Evolutionary conservation across 2,888 invertebrate species (phyloP).

Genomic region (Aspidiotus rigidus): DNA sequence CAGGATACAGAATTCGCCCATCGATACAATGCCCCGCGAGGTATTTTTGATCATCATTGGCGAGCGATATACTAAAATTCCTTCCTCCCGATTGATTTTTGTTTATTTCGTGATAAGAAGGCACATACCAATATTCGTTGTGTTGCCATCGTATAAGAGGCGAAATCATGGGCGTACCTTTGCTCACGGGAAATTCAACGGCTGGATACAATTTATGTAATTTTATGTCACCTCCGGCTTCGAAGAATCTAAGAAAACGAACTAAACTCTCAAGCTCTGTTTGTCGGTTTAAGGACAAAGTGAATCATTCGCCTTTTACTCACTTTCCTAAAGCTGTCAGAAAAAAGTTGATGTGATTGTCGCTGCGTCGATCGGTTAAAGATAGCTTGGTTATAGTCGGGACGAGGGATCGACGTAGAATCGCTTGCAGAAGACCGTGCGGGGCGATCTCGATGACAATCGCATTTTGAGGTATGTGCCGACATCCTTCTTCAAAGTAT

Average conservation of each 20-base stretch:
- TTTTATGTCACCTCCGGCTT: conserved; percentile 64
- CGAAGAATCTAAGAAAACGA: conserved; percentile 51
- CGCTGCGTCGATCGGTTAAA: conserved; percentile 51
- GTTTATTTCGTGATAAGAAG: conserved; percentile 57
- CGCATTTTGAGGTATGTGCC: conserved; percentile 52
- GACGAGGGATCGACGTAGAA: conserved; percentile 53
- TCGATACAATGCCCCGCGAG: conserved; percentile 75
- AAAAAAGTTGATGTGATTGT: conserved; percentile 45
- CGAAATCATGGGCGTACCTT: conserved; percentile 74
- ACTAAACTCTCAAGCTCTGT: too few relatives aligned
- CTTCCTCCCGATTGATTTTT: conserved; percentile 60
- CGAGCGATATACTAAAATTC: conserved; percentile 51
- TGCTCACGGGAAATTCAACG: conserved; percentile 71
- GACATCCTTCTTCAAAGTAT: conserved; percentile 54
- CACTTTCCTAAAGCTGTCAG: conserved; percentile 46
- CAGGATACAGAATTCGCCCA: conserved; percentile 73
- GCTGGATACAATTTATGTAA: conserved; percentile 66
- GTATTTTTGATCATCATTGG: conserved; percentile 60
- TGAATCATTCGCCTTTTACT: conserved; percentile 30
- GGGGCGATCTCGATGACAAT: conserved; percentile 46
- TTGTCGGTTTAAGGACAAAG: too few relatives aligned
- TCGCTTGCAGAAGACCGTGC: conserved; percentile 58
- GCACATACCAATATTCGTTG: conserved; percentile 63
- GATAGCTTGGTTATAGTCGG: conserved; percentile 51
- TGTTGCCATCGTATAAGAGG: conserved; percentile 86